Percentiles rank a stretch among this genome's conserved stretches.
phyloP scores from a whole-genome alignment of 2,113 vertebrate species.

The Cheilinus undulatus region DNA sequence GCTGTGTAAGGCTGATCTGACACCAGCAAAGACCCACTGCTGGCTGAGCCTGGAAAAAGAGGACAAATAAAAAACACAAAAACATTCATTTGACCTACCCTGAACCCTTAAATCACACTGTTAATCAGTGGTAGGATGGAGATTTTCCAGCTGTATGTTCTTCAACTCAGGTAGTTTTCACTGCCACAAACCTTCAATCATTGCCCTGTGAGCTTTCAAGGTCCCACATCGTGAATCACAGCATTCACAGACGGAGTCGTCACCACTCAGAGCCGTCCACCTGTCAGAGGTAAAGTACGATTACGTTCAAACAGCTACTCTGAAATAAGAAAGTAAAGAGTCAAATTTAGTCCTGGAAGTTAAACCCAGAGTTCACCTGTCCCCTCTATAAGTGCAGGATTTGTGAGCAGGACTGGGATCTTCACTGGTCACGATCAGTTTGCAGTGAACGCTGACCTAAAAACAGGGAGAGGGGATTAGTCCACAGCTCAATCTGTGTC shows the following conservation, averaged over 20 bases:
- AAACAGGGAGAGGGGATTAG: neutral
- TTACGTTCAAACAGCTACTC: neutral
- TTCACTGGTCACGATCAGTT: conserved; percentile 60
- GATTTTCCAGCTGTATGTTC: too few relatives aligned
- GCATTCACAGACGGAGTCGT: conserved; percentile 77
- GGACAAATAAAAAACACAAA: neutral
- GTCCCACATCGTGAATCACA: conserved; percentile 75
- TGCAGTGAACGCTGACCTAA: conserved; percentile 76
- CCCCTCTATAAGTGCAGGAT: conserved; percentile 74
- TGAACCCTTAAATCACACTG: too few relatives aligned
- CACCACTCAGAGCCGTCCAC: conserved; percentile 76
- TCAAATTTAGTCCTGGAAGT: neutral
- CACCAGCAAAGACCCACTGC: conserved; percentile 59
- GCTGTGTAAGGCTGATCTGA: conserved; percentile 52
- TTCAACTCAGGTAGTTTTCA: too few relatives aligned
- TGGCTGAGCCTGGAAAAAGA: conserved; percentile 60
- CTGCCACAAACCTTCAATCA: conserved; percentile 68
- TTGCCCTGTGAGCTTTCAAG: conserved; percentile 47
- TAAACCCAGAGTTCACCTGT: conserved; percentile 37
- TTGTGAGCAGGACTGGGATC: conserved; percentile 69
- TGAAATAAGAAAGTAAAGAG: neutral
- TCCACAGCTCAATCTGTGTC: neutral
- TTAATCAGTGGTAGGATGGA: too few relatives aligned
- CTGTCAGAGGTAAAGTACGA: conserved; percentile 46
- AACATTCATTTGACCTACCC: too few relatives aligned